These are phyloP conservation scores for Pandemis cinnamomeana DNA, from an alignment of 2,888 invertebrate species.

Conservation along the genomic window DNA sequence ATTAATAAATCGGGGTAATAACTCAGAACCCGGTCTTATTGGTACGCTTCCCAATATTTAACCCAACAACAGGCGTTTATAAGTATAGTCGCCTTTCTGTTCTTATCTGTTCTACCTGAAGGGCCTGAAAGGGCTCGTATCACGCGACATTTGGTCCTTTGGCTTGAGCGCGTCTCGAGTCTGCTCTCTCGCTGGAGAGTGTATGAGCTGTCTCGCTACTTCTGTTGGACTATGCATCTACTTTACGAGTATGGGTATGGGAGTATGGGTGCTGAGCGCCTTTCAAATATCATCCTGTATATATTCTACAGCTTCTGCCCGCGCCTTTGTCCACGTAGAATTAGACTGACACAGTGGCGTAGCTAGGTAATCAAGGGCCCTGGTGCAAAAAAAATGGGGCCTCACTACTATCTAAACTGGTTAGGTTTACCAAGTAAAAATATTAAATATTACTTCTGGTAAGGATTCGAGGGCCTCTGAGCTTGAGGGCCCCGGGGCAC, in stretches of 20 bases:
- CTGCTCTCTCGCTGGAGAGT: background rate
- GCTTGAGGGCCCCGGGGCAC: no score
- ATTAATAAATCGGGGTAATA: no score
- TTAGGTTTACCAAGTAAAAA: no score
- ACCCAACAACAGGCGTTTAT: background rate
- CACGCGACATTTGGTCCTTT: slow-evolving; percentile 21
- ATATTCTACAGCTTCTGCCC: background rate
- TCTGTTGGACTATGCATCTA: slow-evolving; percentile 5
- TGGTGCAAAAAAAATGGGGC: no score
- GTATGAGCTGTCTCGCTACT: slow-evolving; percentile 5
- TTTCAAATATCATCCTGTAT: background rate
- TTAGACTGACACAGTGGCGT: no score
- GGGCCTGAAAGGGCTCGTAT: slow-evolving; percentile 23
- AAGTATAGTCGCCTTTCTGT: background rate
- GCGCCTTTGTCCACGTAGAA: no score
- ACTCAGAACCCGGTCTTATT: no score
- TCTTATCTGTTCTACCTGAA: slow-evolving; percentile 15
- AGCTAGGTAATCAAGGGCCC: no score
- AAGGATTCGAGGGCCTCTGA: no score
- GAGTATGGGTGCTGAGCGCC: background rate
- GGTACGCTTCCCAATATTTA: no score
- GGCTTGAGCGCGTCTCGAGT: slow-evolving; percentile 7
- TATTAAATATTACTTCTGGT: no score
- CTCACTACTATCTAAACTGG: no score
- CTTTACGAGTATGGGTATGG: background rate